Evolutionary conservation across 1,140 invertebrate genomes (phyloP), one percentile per base, ranked within the genome.

Genomic region (Drosophila murphyi): DNA sequence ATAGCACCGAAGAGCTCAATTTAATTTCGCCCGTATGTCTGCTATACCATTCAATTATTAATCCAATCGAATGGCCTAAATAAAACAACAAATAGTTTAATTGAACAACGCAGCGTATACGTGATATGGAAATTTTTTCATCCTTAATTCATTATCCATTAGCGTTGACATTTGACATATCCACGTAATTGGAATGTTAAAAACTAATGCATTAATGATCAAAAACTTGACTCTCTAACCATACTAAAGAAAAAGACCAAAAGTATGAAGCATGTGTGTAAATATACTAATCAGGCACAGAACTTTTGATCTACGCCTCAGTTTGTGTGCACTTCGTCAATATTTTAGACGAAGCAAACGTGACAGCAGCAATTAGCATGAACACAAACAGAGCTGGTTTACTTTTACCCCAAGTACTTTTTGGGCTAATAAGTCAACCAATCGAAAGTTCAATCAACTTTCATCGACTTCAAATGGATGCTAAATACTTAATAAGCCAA

Each of bases 381-480:
- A 62, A 50, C 35, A 57, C 62, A 45, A 35, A 29, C 28, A 12
- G 20, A 59, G 12, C 31, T 20, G 57, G 31, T 4, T 45, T 34
- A 34, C 12, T 12, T 8, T 34, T 34, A 10, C 10, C 39, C 10
- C 41, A n/a, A 32, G 34, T 10, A 5, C 29, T 32, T 20, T 43
- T 29, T 37, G 28, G 10, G 39, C 39, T 4, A 43, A 20, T 20
- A 10, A 32, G 63, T 31, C 56, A 48, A 59, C 28, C 37, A 10
- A 29, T 28, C n/a, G 56, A 69, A 73, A 73, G 82, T 87, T 87
- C 83, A 87, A 87, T 87, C 76, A 87, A 87, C 82, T 80, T 63
- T 71, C 12, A 20, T 28, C 31, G 52, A 45, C 7, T 31, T 50
- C 10, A 43, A 75, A 48, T 59, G 48, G 41, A 32, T 55, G 34